These are phyloP conservation scores for Plutomurus gul DNA, from an alignment of 1,140 invertebrate species.

Conservation along the genomic window DNA sequence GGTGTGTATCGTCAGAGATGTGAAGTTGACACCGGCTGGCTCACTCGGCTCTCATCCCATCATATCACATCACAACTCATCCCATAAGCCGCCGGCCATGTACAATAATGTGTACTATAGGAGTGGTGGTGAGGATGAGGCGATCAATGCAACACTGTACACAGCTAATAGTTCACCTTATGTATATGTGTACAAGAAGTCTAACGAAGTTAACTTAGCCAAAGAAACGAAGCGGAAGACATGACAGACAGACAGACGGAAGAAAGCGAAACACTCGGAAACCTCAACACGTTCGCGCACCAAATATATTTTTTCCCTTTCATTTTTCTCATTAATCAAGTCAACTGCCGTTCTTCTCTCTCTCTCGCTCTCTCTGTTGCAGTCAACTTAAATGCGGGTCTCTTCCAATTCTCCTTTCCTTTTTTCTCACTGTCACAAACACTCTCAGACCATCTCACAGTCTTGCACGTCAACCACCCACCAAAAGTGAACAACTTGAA, in stretches of 20 bases:
- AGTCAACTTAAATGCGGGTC: not conserved
- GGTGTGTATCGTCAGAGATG: not conserved
- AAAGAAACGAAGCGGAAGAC: too few relatives aligned
- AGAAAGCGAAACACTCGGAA: slow-evolving; percentile 22
- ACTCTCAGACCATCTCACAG: not conserved
- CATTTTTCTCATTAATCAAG: slow-evolving; percentile 3
- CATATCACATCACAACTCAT: not conserved
- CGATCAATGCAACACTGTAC: too few relatives aligned
- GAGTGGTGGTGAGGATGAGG: too few relatives aligned
- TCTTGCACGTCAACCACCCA: too few relatives aligned
- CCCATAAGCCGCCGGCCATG: not conserved
- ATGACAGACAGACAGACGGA: slow-evolving; percentile 21
- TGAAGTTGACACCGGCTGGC: not conserved
- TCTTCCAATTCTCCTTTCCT: not conserved
- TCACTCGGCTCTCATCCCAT: too few relatives aligned
- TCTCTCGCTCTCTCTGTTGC: not conserved
- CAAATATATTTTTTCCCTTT: not conserved
- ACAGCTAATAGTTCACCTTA: too few relatives aligned
- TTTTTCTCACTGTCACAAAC: slow-evolving; percentile 17
- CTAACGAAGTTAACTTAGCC: too few relatives aligned
- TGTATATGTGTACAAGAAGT: too few relatives aligned
- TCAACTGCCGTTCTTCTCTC: not conserved
- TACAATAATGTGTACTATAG: too few relatives aligned
- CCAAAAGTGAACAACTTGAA: not conserved
- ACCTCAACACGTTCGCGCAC: slow-evolving; percentile 18